Evolutionary conservation across 1,140 invertebrate genomes (phyloP).

Genomic region (Aphaenogaster ashmeadi): DNA sequence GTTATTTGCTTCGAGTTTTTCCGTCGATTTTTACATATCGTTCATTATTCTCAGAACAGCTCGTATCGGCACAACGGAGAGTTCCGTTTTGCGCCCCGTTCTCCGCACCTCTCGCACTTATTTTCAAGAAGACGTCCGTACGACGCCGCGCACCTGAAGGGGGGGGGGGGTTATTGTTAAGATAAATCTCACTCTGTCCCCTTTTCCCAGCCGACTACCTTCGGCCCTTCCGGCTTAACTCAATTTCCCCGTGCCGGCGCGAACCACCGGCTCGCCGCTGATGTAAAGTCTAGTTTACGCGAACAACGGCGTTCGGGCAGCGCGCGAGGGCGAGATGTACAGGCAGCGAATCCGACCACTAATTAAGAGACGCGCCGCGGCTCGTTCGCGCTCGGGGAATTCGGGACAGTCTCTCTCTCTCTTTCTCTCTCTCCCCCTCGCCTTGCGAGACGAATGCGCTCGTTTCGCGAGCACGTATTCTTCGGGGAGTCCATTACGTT

Average conservation of each 20-base stretch:
- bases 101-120: background rate
- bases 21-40: background rate
- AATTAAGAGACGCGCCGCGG: conserved; percentile 54
- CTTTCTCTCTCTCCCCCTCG: background rate
- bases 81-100: background rate
- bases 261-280: conserved; percentile 47
- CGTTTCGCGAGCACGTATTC: conserved; percentile 51
- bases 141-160: background rate
- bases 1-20: background rate
- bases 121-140: background rate
- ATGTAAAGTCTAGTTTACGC: conserved; percentile 62
- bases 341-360: conserved; percentile 49
- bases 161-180: conserved; percentile 41
- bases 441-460: conserved; percentile 56
- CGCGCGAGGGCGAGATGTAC: conserved; percentile 34
- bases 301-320: conserved; percentile 39
- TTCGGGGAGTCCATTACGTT: conserved; percentile 55
- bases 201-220: background rate
- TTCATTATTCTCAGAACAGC: background rate
- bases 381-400: conserved; percentile 57
- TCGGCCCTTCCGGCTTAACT: conserved; percentile 39
- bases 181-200: conserved; percentile 41
- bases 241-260: conserved; percentile 46
- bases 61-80: background rate
- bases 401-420: background rate